Base-by-base conservation (phyloP, 2,797 vertebrate genomes). In the Rhyacichthys aspro region DNA sequence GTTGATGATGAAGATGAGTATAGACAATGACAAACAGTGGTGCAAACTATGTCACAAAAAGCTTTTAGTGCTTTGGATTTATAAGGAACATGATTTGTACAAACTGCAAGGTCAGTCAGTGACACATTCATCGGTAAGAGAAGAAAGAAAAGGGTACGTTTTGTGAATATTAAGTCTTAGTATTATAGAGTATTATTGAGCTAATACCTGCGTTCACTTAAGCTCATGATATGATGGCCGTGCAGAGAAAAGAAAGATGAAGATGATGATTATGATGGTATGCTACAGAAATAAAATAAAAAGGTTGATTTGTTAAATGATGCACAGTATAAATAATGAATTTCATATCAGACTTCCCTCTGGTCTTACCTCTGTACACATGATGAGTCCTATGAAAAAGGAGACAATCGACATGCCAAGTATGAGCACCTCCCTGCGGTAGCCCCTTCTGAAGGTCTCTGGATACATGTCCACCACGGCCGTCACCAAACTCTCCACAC, bases 381-480 rank as follows among this genome's bases (percentile, higher is more conserved):
- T 99, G 56, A 98, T 93, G 9, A 99, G 93, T 67, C 98, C 98
- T 7, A 99, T 86, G 50, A 98, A 78, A 81, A 93, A 99, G 2
- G 97, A 99, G 11, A 90, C 80, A 3, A 98, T 1, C 1, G 97
- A 98, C 90, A 99, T 91, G 67, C 93, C 93, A 0, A 98, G 89
- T 76, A 99, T 99, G 72, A 99, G 91, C 72, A 95, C 88, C 81
- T 99, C 98, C 78, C 98, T 89, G 68, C 98, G 90, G 74, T 96
- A 96, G 63, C 97, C 97, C 82, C 95, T 94, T 68, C 98, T 93
- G 90, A 99, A 99, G 56, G 95, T 91, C 70, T 96, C 94, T 52
- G 98, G 98, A 79, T 99, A 98, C 96, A 99, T 95, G 81, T 99
- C 98, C 78, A 99, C 94, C 58, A 99, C 94, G 0, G 98, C 97